phyloP scores from a whole-genome alignment of 2,797 vertebrate species.

The Gorsachius magnificus region DNA sequence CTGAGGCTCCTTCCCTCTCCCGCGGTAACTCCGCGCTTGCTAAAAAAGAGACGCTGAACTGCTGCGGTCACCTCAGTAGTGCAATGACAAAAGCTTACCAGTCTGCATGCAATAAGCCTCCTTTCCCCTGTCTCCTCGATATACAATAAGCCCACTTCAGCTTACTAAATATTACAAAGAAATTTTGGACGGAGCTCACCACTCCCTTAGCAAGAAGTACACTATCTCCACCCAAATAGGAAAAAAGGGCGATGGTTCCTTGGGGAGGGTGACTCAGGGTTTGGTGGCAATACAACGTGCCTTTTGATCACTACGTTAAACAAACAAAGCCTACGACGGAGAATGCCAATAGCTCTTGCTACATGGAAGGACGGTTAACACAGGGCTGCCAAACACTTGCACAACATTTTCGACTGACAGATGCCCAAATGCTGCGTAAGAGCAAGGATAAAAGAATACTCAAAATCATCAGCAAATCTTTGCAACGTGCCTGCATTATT shows the following conservation, averaged over 20 bases:
- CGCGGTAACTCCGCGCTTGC: neutral
- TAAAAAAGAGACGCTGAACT: neutral
- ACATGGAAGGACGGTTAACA: neutral
- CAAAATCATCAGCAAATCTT: neutral
- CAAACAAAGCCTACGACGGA: neutral
- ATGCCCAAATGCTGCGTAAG: slow-evolving; percentile 5
- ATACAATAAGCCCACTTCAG: neutral
- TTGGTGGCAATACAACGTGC: slow-evolving; percentile 37
- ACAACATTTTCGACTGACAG: neutral
- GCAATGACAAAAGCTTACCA: neutral
- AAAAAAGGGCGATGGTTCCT: slow-evolving; percentile 37
- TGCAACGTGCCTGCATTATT: neutral
- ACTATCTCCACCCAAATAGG: slow-evolving; percentile 53
- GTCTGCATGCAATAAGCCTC: neutral
- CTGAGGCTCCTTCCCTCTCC: neutral
- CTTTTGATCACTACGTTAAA: slow-evolving; percentile 40
- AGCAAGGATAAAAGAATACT: neutral
- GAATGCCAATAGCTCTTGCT: neutral
- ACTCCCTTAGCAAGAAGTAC: neutral
- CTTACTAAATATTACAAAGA: neutral
- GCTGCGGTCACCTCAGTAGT: neutral
- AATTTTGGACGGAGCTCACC: neutral
- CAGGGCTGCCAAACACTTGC: slow-evolving; percentile 15
- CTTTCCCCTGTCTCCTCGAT: neutral
- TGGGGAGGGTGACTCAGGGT: slow-evolving; percentile 51